Evolutionary conservation across 2,888 invertebrate species (phyloP).

Genomic region (Leptinotarsa juncta): DNA sequence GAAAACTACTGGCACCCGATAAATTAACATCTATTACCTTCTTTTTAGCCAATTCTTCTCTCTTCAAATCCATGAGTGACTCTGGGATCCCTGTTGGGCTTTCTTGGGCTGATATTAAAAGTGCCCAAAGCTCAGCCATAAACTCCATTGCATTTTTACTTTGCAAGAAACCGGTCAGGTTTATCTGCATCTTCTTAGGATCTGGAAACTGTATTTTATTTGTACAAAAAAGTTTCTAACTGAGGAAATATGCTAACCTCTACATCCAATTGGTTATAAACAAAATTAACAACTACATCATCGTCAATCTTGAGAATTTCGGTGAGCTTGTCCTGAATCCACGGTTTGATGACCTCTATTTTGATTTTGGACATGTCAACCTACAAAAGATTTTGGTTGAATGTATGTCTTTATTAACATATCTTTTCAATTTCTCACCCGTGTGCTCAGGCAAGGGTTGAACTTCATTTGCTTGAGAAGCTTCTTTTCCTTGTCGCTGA

Average conservation of each 20-base stretch:
- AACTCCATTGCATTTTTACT: conserved; percentile 97
- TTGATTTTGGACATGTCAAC: conserved; percentile 99
- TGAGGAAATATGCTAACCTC: conserved; percentile 72
- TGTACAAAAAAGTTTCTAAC: background rate
- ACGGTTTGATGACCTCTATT: conserved; percentile 96
- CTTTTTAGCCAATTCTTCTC: conserved; percentile 93
- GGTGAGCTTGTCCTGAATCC: conserved; percentile 97
- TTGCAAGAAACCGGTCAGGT: conserved; percentile 98
- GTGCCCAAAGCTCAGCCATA: conserved; percentile 97
- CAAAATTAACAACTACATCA: conserved; percentile 98
- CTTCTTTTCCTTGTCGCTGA: conserved; percentile 99
- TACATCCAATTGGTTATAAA: conserved; percentile 97
- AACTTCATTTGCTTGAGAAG: conserved; percentile 99
- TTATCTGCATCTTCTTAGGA: conserved; percentile 99
- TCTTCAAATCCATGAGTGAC: conserved; percentile 93
- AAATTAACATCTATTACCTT: conserved; percentile 69
- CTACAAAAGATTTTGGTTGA: conserved; percentile 64
- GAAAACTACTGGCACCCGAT: no score
- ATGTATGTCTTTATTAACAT: background rate
- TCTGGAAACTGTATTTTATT: conserved; percentile 83
- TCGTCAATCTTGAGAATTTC: conserved; percentile 98
- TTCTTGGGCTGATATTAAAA: conserved; percentile 94
- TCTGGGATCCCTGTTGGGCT: conserved; percentile 96
- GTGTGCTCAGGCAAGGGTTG: conserved; percentile 91
- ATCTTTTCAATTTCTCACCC: conserved; percentile 71